These are phyloP conservation scores for Mechanitis messenoides DNA, from an alignment of 2,888 invertebrate species.

Conservation along the genomic window DNA sequence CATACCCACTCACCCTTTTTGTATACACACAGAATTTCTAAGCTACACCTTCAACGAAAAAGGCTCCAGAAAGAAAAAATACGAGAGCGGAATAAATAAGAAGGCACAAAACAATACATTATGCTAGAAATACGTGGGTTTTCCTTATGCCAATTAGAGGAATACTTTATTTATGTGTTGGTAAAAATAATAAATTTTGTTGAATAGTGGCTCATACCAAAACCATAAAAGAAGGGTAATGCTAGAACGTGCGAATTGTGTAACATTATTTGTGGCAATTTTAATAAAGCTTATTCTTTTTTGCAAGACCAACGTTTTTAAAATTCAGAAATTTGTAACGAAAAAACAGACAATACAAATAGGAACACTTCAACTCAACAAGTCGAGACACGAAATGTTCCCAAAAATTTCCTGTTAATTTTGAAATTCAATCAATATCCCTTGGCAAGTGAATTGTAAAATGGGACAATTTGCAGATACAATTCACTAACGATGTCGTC, in stretches of 20 bases:
- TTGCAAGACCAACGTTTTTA: too few species aligned
- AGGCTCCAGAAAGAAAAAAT: constrained; percentile 34
- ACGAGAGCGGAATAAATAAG: constrained; percentile 56
- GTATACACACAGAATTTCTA: constrained; percentile 30
- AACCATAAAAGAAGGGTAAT: neutral
- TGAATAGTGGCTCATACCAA: neutral
- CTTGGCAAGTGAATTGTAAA: constrained; percentile 26
- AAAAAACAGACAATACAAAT: neutral
- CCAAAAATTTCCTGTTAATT: constrained; percentile 7
- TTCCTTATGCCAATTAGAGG: constrained; percentile 20
- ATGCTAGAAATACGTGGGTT: constrained; percentile 33
- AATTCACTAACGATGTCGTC: constrained; percentile 28
- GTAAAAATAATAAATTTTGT: constrained; percentile 3
- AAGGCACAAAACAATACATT: constrained; percentile 45
- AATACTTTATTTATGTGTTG: constrained; percentile 20
- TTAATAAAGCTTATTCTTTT: too few species aligned
- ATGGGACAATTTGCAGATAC: constrained; percentile 30
- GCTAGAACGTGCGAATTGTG: too few species aligned
- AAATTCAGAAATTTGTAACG: too few species aligned
- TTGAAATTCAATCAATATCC: constrained; percentile 16
- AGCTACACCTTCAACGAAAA: constrained; percentile 34
- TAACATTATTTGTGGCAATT: too few species aligned
- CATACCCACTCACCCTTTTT: constrained; percentile 23
- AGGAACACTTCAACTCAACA: neutral
- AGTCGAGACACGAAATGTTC: constrained; percentile 13